Base-by-base conservation (phyloP, 2,797 vertebrate species). In the Thripadectes ignobilis region DNA sequence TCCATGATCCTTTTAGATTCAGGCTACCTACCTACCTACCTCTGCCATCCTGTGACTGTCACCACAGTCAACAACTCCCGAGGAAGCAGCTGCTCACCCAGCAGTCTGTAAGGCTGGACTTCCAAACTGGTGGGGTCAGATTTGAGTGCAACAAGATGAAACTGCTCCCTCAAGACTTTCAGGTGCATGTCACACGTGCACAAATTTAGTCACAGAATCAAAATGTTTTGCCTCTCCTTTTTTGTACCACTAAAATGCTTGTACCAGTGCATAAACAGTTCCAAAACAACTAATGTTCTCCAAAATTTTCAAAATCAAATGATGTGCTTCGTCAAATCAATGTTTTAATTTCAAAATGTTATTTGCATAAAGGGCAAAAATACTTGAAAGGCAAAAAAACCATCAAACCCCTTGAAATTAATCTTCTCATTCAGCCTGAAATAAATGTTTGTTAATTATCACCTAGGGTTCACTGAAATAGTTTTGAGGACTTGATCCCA, bases 191-290 rank as follows among this genome's bases (percentile, higher is more conserved):
- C 43, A 61, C 15, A 15, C 10, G 9, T 2, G 36, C 14, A 38
- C 39, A 80, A 58, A 54, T 39, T n/a, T 10, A 62, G 36, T 32
- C 1, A 1, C 1, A 1, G 48, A 30, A 85, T 48, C 68, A 74
- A 45, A 71, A 52, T 27, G 12, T 83, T 89, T 63, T 32, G 4
- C 29, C 26, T 30, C 20, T 32, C 41, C 23, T 29, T 75, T 84
- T 77, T n/a, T 8, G 0, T 65, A 38, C 15, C 0, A 0, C 32
- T 57, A 32, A 72, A 95, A 78, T 0, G 0, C 8, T 68, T 52
- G 6, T 14, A 45, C 29, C 52, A n/a, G 57, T 41, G 43, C 22
- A 58, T 6, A 57, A 61, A 38, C 46, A 68, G 26, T n/a, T 78
- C 38, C 26, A 23, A 84, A 92, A 55, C 4, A 58, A 68, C 13